phyloP scores from a whole-genome alignment of 2,888 invertebrate genomes.

The Drosophila percnosoma region DNA sequence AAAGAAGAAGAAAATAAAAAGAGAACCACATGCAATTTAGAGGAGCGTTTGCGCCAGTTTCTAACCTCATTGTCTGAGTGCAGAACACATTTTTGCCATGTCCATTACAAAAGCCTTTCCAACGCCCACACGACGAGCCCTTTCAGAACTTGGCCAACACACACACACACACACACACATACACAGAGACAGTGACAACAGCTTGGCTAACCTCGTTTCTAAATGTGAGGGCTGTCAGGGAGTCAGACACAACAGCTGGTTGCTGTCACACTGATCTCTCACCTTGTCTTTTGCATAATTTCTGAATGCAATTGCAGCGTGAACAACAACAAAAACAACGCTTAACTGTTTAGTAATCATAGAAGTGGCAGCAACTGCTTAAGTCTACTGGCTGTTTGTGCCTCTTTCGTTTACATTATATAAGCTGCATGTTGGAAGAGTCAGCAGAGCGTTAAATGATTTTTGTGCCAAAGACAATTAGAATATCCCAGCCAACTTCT shows the following conservation, averaged over 20 bases:
- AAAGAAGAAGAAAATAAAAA: background rate
- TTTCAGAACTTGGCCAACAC: conserved; percentile 56
- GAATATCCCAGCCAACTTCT: conserved; percentile 39
- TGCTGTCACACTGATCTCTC: conserved; percentile 71
- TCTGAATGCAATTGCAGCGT: conserved; percentile 55
- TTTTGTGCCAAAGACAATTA: conserved; percentile 58
- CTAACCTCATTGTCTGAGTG: conserved; percentile 48
- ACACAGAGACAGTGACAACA: conserved; percentile 22
- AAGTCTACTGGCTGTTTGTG: conserved; percentile 29
- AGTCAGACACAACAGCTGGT: conserved; percentile 66
- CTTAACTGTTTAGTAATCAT: conserved; percentile 49
- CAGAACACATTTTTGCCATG: conserved; percentile 38
- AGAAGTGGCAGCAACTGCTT: conserved; percentile 27
- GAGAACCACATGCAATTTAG: conserved; percentile 10
- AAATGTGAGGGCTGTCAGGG: conserved; percentile 40
- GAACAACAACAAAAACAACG: conserved; percentile 5
- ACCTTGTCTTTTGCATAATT: conserved; percentile 63
- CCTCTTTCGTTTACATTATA: conserved; percentile 47
- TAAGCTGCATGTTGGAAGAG: conserved; percentile 36
- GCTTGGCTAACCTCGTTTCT: conserved; percentile 64
- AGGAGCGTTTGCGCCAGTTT: conserved; percentile 48
- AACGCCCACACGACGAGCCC: conserved; percentile 62
- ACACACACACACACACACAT: conserved; percentile 30
- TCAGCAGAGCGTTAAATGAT: conserved; percentile 75
- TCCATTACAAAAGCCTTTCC: conserved; percentile 36